These are phyloP conservation scores for Megaustenia siamemsis DNA, from an alignment of 2,888 invertebrate species.

Conservation along the genomic window DNA sequence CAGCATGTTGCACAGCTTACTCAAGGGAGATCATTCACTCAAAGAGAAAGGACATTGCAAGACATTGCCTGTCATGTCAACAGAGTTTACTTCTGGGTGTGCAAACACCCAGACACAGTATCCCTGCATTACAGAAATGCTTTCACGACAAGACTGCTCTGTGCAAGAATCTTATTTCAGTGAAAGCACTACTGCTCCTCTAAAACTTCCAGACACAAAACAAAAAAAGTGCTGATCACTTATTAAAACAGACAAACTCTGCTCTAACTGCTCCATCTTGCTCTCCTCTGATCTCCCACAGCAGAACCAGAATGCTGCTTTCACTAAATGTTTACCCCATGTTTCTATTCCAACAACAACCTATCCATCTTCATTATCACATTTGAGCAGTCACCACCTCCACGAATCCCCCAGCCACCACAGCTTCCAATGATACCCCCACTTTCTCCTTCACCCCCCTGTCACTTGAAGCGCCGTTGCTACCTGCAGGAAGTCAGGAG, in stretches of 20 bases:
- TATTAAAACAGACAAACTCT: neutral
- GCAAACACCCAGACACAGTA: neutral
- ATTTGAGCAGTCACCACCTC: neutral
- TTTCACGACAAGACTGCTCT: neutral
- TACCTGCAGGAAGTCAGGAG: neutral
- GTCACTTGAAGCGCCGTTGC: neutral
- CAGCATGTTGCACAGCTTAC: constrained; percentile 31
- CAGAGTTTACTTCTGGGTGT: neutral
- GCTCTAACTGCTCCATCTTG: neutral
- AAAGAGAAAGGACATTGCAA: neutral
- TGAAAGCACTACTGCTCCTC: neutral
- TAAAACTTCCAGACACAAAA: no score
- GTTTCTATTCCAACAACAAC: neutral
- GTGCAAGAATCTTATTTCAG: neutral
- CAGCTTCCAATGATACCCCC: constrained; percentile 8
- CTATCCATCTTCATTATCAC: neutral
- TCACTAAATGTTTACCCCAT: neutral
- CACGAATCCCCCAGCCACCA: constrained; percentile 22
- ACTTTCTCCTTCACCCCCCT: constrained; percentile 29
- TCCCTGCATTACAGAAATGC: constrained; percentile 4
- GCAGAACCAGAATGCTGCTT: neutral
- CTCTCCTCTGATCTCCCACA: neutral
- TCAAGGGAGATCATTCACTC: neutral
- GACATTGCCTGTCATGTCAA: neutral
- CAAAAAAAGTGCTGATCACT: neutral